Percentiles rank a stretch among this genome's conserved stretches.
Conservation (phyloP, 2,888 invertebrate species). For the Pristionchus arcanus region DNA sequence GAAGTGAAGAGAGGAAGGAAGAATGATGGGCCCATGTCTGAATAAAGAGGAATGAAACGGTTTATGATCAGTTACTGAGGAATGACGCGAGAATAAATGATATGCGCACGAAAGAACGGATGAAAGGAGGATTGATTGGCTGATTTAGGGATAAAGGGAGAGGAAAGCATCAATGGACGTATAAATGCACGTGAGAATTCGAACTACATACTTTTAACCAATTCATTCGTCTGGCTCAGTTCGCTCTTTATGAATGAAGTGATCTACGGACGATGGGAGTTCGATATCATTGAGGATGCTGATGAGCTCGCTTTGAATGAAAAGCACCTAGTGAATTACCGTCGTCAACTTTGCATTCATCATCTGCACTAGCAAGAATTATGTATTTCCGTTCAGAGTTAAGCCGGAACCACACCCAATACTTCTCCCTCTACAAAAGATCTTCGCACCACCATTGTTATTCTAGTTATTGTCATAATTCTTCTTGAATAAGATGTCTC, state of each 20-base stretch:
- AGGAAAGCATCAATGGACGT: neutral
- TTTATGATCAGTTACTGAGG: neutral
- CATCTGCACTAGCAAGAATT: neutral
- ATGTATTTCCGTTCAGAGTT: neutral
- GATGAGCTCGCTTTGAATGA: neutral
- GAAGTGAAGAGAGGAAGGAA: neutral
- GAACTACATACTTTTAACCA: neutral
- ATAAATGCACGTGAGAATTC: neutral
- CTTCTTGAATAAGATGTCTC: neutral
- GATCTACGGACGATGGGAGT: neutral
- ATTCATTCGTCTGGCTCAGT: neutral
- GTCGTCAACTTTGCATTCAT: neutral
- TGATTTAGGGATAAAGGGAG: neutral
- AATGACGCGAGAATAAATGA: neutral
- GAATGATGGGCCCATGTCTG: conserved; percentile 5
- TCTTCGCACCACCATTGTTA: neutral
- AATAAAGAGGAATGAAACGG: neutral
- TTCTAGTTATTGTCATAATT: conserved; percentile 7
- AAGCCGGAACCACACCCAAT: neutral
- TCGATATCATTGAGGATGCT: neutral
- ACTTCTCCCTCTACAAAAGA: neutral
- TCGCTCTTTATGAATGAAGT: neutral
- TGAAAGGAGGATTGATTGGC: neutral
- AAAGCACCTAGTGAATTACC: neutral
- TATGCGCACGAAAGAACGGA: neutral